These are phyloP conservation scores for Drosophila sordidula DNA, from an alignment of 2,888 invertebrate genomes.

Conservation along the genomic window DNA sequence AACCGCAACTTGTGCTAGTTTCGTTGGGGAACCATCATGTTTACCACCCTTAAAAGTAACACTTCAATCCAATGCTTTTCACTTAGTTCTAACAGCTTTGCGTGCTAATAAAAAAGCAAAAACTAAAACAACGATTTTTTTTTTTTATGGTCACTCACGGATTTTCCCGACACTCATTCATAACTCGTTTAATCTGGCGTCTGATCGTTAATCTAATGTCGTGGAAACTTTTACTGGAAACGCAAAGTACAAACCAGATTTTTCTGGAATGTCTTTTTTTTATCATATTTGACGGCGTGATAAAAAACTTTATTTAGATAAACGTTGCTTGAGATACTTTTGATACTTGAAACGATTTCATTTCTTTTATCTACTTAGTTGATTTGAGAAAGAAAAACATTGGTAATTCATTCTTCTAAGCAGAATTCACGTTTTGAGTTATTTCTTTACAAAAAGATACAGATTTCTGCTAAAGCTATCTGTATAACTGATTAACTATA, in stretches of 20 bases:
- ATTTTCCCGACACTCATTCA: constrained; percentile 33
- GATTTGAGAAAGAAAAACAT: too few species aligned
- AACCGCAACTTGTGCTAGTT: constrained; percentile 42
- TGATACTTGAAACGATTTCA: background rate
- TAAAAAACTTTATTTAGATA: background rate
- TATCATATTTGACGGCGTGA: too few species aligned
- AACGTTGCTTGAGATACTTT: background rate
- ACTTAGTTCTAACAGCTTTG: constrained; percentile 5
- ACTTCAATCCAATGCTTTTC: background rate
- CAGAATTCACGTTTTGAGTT: too few species aligned
- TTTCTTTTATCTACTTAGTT: background rate
- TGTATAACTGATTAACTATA: too few species aligned
- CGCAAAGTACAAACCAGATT: background rate
- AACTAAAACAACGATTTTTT: background rate
- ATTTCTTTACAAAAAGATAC: too few species aligned
- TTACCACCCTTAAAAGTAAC: constrained; percentile 18
- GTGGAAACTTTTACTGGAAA: background rate
- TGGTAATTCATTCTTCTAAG: too few species aligned
- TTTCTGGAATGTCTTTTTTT: background rate
- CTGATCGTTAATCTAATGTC: constrained; percentile 20
- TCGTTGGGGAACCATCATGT: constrained; percentile 10
- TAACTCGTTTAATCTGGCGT: constrained; percentile 23
- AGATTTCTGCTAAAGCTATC: too few species aligned
- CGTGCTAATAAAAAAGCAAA: constrained; percentile 23
- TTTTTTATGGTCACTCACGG: constrained; percentile 15